Evolutionary conservation across 1,140 invertebrate species (phyloP).

Genomic region (Eriocheir sinensis): DNA sequence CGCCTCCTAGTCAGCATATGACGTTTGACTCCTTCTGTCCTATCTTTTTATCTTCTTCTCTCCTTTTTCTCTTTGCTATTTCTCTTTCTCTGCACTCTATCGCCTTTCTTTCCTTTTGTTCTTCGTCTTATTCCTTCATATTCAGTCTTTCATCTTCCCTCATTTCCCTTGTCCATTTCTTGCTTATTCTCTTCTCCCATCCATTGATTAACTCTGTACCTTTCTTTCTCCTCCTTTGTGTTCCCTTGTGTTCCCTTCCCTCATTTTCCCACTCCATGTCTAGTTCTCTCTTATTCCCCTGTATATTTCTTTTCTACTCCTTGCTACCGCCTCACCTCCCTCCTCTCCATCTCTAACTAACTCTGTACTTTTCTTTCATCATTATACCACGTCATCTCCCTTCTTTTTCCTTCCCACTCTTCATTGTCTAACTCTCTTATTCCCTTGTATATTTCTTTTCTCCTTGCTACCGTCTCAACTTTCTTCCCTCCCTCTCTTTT

Average conservation of each 20-base stretch:
- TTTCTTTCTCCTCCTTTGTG: background rate
- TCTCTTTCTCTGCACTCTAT: background rate
- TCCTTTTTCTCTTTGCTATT: background rate
- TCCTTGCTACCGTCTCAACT: background rate
- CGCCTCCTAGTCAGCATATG: too few species aligned
- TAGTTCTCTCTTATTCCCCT: background rate
- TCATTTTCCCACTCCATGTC: slow-evolving; percentile 27
- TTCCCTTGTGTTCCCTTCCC: background rate
- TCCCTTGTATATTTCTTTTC: background rate
- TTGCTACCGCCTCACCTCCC: background rate
- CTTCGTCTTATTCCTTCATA: background rate
- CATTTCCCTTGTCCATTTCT: too few species aligned
- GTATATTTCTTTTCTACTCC: background rate
- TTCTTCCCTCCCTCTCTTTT: slow-evolving; percentile 2
- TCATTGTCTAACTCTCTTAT: background rate
- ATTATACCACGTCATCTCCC: background rate
- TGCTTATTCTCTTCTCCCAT: too few species aligned
- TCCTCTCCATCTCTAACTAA: slow-evolving; percentile 27
- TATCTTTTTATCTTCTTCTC: background rate
- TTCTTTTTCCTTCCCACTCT: background rate
- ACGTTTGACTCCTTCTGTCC: background rate
- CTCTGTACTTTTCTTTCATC: background rate
- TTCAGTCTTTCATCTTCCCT: too few species aligned
- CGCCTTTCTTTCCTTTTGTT: background rate
- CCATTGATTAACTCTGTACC: background rate